These are phyloP conservation scores for Falcunculus frontatus DNA, from an alignment of 2,113 vertebrate species.

Conservation along the genomic window DNA sequence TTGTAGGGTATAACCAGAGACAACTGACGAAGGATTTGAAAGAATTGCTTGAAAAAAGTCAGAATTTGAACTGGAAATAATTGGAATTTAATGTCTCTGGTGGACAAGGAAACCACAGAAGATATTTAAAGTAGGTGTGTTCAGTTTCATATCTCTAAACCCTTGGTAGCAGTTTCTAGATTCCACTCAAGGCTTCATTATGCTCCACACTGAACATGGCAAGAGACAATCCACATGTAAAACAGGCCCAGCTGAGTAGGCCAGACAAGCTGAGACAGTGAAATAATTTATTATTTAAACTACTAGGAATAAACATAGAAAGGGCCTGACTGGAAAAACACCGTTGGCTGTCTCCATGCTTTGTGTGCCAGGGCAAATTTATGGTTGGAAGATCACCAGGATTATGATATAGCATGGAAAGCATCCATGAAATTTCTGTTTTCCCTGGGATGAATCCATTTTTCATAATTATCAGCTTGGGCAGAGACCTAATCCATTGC, in stretches of 20 bases:
- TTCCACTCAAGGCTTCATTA: not conserved
- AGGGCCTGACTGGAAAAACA: not conserved
- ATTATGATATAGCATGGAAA: not conserved
- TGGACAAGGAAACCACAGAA: not conserved
- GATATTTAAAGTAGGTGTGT: not conserved
- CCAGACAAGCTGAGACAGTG: not conserved
- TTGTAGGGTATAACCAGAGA: not conserved
- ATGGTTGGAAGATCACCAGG: not conserved
- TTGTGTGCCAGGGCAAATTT: not conserved
- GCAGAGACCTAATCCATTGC: not conserved
- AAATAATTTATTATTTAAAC: not conserved
- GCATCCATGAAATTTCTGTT: not conserved
- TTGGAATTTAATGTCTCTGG: not conserved
- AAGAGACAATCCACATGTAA: not conserved
- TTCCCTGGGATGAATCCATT: not conserved
- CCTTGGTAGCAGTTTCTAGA: not conserved
- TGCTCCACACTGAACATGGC: not conserved
- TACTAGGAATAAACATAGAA: not conserved
- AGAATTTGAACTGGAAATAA: not conserved
- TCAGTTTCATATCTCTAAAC: not conserved
- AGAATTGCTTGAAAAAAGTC: not conserved
- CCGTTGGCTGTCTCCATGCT: not conserved
- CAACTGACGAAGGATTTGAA: not conserved
- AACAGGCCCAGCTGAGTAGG: not conserved
- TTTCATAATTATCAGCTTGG: not conserved